Evolutionary conservation across 92 coral and sea anemone species (phyloP).

Genomic region (Porites rus): DNA sequence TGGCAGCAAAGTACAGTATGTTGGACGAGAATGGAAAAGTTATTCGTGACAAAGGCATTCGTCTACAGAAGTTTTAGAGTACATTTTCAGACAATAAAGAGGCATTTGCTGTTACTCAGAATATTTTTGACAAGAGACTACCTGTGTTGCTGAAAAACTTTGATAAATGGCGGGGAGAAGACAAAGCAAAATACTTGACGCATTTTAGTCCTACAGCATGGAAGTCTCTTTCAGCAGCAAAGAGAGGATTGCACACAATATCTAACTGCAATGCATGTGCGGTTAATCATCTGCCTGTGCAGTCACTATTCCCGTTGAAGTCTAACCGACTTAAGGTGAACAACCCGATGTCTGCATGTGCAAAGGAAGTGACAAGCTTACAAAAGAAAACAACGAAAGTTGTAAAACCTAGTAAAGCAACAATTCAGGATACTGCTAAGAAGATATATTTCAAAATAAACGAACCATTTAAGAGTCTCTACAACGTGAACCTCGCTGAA

Average conservation of each 20-base stretch:
- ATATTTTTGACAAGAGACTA: not conserved
- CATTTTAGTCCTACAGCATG: not conserved
- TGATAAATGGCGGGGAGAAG: slow-evolving; percentile 3
- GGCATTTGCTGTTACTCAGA: not conserved
- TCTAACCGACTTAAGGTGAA: not conserved
- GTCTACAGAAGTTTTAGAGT: not conserved
- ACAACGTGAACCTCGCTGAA: not conserved
- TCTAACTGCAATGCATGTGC: not conserved
- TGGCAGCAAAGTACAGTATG: not conserved
- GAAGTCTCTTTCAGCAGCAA: not conserved
- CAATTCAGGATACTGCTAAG: not conserved
- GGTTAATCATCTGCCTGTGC: not conserved
- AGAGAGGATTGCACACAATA: not conserved
- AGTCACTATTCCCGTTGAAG: not conserved
- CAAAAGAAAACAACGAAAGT: not conserved
- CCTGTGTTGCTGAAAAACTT: not conserved
- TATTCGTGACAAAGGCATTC: not conserved
- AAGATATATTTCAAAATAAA: not conserved
- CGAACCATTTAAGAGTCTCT: not conserved
- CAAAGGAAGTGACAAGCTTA: not conserved
- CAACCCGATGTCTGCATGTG: not conserved
- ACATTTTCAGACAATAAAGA: not conserved
- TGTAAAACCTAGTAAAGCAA: not conserved
- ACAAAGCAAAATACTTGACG: not conserved
- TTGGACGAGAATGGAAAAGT: not conserved